Conservation (phyloP, 2,113 vertebrate species). For the Penelope pileata region DNA sequence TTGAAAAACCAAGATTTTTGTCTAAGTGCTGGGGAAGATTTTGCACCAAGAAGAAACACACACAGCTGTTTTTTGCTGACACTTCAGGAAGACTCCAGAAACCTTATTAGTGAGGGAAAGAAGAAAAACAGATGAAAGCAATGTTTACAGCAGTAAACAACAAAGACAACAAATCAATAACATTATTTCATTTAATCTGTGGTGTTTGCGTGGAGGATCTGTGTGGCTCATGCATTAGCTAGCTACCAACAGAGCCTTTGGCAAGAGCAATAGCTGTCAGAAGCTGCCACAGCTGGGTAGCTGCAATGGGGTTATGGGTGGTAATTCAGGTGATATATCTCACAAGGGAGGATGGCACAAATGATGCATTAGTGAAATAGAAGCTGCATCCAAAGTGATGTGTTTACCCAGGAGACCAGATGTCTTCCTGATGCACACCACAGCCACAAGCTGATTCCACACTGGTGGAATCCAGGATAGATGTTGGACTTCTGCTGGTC, state of each 20-base stretch:
- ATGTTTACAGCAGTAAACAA: background rate
- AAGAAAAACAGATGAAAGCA: background rate
- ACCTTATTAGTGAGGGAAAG: background rate
- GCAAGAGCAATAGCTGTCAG: background rate
- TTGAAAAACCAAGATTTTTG: background rate
- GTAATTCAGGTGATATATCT: background rate
- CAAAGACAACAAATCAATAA: background rate
- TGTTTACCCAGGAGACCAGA: background rate
- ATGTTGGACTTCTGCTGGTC: background rate
- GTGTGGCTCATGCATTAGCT: background rate
- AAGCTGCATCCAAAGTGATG: background rate
- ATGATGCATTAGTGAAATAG: background rate
- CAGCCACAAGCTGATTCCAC: background rate
- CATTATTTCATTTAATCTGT: background rate
- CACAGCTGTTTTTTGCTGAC: background rate
- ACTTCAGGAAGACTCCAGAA: slow-evolving; percentile 5
- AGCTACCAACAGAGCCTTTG: background rate
- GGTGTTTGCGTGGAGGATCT: background rate
- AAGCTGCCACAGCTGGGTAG: background rate
- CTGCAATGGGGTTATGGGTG: background rate
- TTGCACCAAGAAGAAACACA: background rate
- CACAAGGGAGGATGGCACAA: background rate
- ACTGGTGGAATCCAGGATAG: background rate
- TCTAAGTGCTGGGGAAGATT: background rate
- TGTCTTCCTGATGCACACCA: background rate